Conservation (phyloP, 2,797 vertebrate species). For the Sebastes hubbsi region DNA sequence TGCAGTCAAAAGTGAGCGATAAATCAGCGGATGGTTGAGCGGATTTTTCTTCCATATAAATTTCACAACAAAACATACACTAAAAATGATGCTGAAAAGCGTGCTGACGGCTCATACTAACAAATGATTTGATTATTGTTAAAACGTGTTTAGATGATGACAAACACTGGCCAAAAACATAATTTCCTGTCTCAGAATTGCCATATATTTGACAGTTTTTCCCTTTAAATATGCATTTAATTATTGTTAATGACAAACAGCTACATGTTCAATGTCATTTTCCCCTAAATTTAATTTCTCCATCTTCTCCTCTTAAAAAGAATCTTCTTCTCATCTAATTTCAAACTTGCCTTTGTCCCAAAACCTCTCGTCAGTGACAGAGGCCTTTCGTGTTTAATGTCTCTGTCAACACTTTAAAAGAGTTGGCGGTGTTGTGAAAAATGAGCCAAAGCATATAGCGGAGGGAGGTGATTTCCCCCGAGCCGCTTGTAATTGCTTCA, state of each 20-base stretch:
- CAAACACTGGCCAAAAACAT: neutral
- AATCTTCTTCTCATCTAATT: neutral
- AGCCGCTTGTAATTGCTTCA: constrained; percentile 80
- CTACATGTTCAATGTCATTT: neutral
- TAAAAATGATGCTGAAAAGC: neutral
- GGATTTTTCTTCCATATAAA: neutral
- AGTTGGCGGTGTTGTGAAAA: constrained; percentile 72
- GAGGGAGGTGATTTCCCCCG: constrained; percentile 76
- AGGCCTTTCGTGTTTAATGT: constrained; percentile 68
- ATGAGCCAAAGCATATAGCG: constrained; percentile 62
- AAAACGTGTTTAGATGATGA: neutral
- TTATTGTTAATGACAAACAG: neutral
- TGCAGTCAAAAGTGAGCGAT: constrained; percentile 11
- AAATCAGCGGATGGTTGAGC: constrained; percentile 2
- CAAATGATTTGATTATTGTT: neutral
- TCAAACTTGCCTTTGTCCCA: constrained; percentile 21
- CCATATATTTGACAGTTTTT: neutral
- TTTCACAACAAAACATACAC: neutral
- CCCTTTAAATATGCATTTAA: neutral
- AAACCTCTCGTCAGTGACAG: constrained; percentile 41
- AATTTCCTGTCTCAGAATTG: neutral
- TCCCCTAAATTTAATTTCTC: neutral
- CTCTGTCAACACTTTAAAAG: constrained; percentile 75
- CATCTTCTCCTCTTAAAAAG: neutral
- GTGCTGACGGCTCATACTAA: neutral